Evolutionary conservation across 2,797 vertebrate species (phyloP), one percentile per base, ranked within the genome.

Genomic region (Ctenosaura bakeri): DNA sequence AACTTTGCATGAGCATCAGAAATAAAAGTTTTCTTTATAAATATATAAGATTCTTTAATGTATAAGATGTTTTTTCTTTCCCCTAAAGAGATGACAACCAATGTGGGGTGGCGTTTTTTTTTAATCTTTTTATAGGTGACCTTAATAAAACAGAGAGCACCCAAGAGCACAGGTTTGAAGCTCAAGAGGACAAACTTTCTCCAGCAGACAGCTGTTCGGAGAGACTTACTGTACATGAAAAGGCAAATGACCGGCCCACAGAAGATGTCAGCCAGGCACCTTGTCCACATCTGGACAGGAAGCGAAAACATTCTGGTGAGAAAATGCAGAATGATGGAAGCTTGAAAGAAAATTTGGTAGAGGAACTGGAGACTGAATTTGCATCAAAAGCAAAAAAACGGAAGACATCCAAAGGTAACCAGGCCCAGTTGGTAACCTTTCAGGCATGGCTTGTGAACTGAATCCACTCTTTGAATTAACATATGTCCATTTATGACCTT

Each of bases 301-400:
- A 98, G 94, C 98, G 98, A 91, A 97, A 98, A 93, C 97, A 97
- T 94, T 98, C 97, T 94, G 97, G 97, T 94, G 97, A 98, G 91
- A 97, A 96, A 71, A 93, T 94, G 88, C 96, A 96, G 92, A 96
- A 95, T 90, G 97, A 97, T 92, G 97, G 97, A 94, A 97, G 96
- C 95, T 98, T 97, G 95, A 95, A 96, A 84, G 97, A 98, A 95
- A 95, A 90, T 93, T 89, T 96, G 83, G 93, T 92, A 89, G 97
- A 96, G 76, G 97, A 97, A 56, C 92, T 94, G 74, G 93, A 96
- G 92, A 92, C 97, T 0, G 98, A 97, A 94, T 91, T 93, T 90
- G 89, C 96, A 88, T 96, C 97, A 92, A 97, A 97, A 85, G 97
- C 98, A 94, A 99, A 99, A 97, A 98, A 98, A 96, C 97, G 97